A percentile compares a stretch with the other conserved stretches of the same genome.
Evolutionary conservation across 92 coral and sea anemone species (phyloP).

Genomic region (Zoanthus sociatus): DNA sequence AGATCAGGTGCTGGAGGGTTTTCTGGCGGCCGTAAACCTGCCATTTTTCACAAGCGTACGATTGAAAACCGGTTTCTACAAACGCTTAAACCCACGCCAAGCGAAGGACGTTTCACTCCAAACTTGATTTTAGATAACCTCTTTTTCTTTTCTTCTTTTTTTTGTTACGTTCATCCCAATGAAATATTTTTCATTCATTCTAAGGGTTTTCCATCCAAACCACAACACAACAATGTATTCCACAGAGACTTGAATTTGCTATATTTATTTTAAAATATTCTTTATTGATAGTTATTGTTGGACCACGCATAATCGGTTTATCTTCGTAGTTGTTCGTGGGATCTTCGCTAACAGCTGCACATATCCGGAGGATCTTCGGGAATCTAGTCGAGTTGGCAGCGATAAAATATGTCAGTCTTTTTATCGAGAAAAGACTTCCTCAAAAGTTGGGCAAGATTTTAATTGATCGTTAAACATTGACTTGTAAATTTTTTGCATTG

Average conservation of each 20-base stretch:
- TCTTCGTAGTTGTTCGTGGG: conserved; percentile 32
- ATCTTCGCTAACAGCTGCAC: conserved; percentile 48
- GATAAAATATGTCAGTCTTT: conserved; percentile 3
- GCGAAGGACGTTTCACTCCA: neutral
- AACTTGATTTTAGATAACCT: conserved; percentile 10
- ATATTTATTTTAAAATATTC: conserved; percentile 37
- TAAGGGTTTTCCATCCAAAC: conserved; percentile 43
- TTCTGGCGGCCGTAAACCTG: conserved; percentile 77
- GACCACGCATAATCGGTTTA: conserved; percentile 52
- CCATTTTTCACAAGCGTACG: conserved; percentile 73
- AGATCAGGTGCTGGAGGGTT: conserved; percentile 96
- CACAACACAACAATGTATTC: conserved; percentile 50
- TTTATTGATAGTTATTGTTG: conserved; percentile 7
- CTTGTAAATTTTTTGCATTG: neutral
- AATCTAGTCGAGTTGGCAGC: neutral
- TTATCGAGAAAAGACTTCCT: neutral
- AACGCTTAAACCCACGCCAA: conserved; percentile 46
- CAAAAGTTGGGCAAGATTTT: neutral
- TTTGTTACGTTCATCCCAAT: conserved; percentile 24
- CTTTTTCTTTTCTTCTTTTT: conserved; percentile 11
- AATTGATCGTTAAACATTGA: neutral
- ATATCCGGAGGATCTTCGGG: conserved; percentile 31
- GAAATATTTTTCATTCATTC: conserved; percentile 19
- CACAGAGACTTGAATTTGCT: conserved; percentile 35
- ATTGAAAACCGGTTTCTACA: conserved; percentile 36